Evolutionary conservation across 2,797 vertebrate species (phyloP), one percentile per base, ranked within the genome.

Genomic region (Danio kyathit): DNA sequence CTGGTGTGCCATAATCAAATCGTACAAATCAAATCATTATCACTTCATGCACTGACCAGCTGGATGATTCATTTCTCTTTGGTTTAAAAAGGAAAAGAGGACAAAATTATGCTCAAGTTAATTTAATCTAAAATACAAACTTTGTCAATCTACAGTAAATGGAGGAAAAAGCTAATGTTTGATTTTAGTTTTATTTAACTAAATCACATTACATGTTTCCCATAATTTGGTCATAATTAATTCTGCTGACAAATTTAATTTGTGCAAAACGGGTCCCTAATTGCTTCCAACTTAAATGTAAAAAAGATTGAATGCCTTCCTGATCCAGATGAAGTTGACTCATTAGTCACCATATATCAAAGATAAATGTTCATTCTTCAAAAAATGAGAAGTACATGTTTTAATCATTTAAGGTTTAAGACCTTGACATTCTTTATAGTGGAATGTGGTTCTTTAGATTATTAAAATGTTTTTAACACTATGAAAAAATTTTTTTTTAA

Each of bases 331-430:
- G 87, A 90, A 88, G 92, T 91, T 92, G 89, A 88, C 83, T 92
- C 88, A 92, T 90, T 92, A 92, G 93, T 94, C 92, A 92, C 91
- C 40, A 70, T 78, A 94, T 92, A 92, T 93, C 88, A 93, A 93
- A 92, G 92, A 93, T 90, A 93, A 90, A 93, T 93, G 91, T 92
- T 91, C 84, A 87, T 88, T 91, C 90, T 82, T 87, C 85, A 89
- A 67, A 87, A 87, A 88, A 85, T 17, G 51, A 29, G 29, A 48
- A 56, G 16, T 10, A 78, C 21, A 67, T 48, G 16, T 57, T 59
- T 69, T 60, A 5, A 59, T 57, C 3, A 29, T 29, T 29, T 29
- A 29, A 29, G 29, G 29, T 29, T 29, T 29, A 29, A 29, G 29
- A 29, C 29, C 29, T 29, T 29, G 29, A 29, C 29, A 29, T 29